These are phyloP conservation scores for Phrynocephalus vlangalii DNA, from an alignment of 2,797 vertebrate genomes.

Conservation along the genomic window DNA sequence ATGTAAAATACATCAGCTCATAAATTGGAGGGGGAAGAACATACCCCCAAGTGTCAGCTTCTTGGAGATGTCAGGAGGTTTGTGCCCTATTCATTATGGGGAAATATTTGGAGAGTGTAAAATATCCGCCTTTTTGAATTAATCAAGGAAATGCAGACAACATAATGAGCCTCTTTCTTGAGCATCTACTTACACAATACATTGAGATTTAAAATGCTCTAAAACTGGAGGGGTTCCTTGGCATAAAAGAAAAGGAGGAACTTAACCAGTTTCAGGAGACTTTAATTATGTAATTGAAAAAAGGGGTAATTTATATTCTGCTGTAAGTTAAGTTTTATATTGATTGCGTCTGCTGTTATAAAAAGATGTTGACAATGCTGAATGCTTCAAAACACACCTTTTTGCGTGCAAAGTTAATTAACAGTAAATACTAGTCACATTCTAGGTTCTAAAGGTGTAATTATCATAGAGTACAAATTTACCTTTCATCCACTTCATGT, in stretches of 20 bases:
- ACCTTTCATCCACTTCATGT: constrained; percentile 66
- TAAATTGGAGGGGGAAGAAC: too few species aligned
- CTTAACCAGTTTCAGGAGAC: constrained; percentile 63
- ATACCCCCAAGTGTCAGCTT: too few species aligned
- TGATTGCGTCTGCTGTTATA: constrained; percentile 73
- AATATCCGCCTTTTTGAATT: constrained; percentile 1
- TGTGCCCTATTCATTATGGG: background rate
- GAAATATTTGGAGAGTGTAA: background rate
- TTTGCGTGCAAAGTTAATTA: constrained; percentile 65
- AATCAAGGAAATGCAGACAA: background rate
- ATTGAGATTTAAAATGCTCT: background rate
- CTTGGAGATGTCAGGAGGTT: too few species aligned
- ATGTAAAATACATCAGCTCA: too few species aligned
- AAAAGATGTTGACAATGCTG: constrained; percentile 66
- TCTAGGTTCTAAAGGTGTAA: background rate
- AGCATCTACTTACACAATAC: constrained; percentile 20
- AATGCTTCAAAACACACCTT: constrained; percentile 67
- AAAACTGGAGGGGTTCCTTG: background rate
- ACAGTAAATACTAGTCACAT: constrained; percentile 49
- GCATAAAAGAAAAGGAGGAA: background rate
- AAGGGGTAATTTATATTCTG: constrained; percentile 72
- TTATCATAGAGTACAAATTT: constrained; percentile 58
- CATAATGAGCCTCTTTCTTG: background rate
- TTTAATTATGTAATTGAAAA: constrained; percentile 77
- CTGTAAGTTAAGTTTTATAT: constrained; percentile 68